Percentiles rank a stretch among this genome's conserved stretches.
Conservation (phyloP, 2,797 vertebrate species). For the Jordanella pulchra region DNA sequence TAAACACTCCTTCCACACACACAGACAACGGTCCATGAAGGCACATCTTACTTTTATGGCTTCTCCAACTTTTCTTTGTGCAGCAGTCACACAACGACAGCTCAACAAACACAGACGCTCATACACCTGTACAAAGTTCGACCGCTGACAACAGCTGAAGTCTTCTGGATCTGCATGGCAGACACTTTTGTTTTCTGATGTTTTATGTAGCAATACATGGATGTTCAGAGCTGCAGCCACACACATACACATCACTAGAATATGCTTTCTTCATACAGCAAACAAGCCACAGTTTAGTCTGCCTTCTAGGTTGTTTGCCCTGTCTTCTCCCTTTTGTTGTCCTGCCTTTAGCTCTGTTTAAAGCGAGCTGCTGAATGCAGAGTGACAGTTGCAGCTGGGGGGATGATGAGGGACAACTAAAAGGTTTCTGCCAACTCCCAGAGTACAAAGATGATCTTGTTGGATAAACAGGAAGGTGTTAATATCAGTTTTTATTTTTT, state of each 20-base stretch:
- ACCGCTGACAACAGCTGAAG: conserved; percentile 69
- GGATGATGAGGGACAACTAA: conserved; percentile 59
- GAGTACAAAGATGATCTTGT: conserved; percentile 40
- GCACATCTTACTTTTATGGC: conserved; percentile 3
- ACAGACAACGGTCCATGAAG: neutral
- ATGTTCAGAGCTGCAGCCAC: conserved; percentile 27
- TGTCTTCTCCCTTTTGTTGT: conserved; percentile 71
- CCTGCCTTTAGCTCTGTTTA: conserved; percentile 69
- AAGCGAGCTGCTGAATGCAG: conserved; percentile 65
- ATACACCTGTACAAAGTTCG: conserved; percentile 66
- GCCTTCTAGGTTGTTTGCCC: conserved; percentile 76
- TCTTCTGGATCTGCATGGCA: conserved; percentile 55
- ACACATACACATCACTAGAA: conserved; percentile 25
- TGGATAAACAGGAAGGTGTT: conserved; percentile 34
- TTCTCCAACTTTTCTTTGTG: conserved; percentile 27
- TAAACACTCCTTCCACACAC: conserved; percentile 4
- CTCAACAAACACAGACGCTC: conserved; percentile 54
- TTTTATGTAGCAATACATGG: conserved; percentile 58
- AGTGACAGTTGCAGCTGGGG: conserved; percentile 70
- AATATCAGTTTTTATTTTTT: conserved; percentile 24
- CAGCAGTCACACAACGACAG: conserved; percentile 36
- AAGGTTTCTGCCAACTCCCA: conserved; percentile 42
- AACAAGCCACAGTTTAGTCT: conserved; percentile 77
- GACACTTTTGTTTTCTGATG: conserved; percentile 74
- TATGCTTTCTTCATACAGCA: conserved; percentile 63